Evolutionary conservation across 2,888 invertebrate genomes (phyloP).

Genomic region (Xylocampa areola): DNA sequence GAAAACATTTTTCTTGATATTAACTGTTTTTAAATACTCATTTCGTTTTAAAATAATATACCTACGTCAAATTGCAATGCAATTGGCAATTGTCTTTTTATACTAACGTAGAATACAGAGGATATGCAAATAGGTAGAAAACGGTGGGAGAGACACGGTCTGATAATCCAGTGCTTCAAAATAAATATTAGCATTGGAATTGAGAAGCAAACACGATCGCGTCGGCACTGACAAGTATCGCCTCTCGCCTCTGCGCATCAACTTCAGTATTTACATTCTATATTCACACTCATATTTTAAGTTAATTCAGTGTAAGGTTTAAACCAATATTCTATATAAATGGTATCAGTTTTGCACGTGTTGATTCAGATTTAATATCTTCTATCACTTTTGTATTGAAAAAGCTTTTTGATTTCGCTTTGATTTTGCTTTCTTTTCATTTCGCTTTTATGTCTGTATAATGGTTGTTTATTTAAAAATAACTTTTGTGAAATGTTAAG

Average conservation of each 20-base stretch:
- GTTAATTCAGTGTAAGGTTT: constrained; percentile 37
- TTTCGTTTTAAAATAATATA: constrained; percentile 17
- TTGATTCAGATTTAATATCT: constrained; percentile 18
- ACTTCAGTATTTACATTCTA: constrained; percentile 65
- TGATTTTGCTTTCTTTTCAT: background rate
- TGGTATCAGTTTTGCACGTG: constrained; percentile 10
- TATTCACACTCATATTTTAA: constrained; percentile 52
- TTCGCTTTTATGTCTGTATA: background rate
- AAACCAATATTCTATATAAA: constrained; percentile 18
- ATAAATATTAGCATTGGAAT: constrained; percentile 73
- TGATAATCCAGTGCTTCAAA: constrained; percentile 65
- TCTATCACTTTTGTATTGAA: background rate
- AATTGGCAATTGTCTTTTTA: constrained; percentile 24
- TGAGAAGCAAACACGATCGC: constrained; percentile 71
- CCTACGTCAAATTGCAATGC: constrained; percentile 14
- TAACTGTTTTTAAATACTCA: constrained; percentile 15
- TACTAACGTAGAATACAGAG: constrained; percentile 47
- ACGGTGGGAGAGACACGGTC: constrained; percentile 51
- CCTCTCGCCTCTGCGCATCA: constrained; percentile 58
- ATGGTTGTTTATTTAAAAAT: background rate
- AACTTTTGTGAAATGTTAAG: too few species aligned
- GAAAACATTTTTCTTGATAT: constrained; percentile 23
- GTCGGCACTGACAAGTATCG: constrained; percentile 63
- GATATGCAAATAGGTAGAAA: constrained; percentile 59
- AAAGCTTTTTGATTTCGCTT: background rate